A percentile compares a stretch with the other conserved stretches of the same genome.
These are phyloP conservation scores for Marronus borbonicus DNA, from an alignment of 2,888 invertebrate species.

Conservation along the genomic window DNA sequence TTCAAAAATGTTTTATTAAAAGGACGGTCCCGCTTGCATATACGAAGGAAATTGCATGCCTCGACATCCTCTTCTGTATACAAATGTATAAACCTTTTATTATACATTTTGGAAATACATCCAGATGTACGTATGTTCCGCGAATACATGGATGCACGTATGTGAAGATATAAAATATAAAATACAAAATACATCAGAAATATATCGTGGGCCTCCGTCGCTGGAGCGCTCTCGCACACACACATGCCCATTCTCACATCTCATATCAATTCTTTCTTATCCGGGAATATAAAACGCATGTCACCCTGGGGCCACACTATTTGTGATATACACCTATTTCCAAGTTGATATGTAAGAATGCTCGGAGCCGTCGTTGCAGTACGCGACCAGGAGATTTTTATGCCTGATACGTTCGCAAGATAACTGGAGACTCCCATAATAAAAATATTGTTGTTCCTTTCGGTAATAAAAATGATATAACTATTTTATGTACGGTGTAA, in stretches of 20 bases:
- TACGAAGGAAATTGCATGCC: slow-evolving; percentile 41
- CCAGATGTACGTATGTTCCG: slow-evolving; percentile 21
- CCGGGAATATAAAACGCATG: slow-evolving; percentile 64
- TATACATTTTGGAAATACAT: slow-evolving; percentile 48
- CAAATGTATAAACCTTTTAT: slow-evolving; percentile 47
- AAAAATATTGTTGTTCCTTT: slow-evolving; percentile 51
- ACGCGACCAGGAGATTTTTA: slow-evolving; percentile 45
- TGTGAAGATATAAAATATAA: slow-evolving; percentile 45
- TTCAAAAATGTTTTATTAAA: slow-evolving; percentile 41
- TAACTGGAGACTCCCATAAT: slow-evolving; percentile 47
- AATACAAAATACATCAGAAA: slow-evolving; percentile 47
- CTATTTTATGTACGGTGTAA: slow-evolving; percentile 50
- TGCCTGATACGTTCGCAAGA: slow-evolving; percentile 45
- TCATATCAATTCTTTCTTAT: slow-evolving; percentile 66
- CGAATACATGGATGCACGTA: slow-evolving; percentile 16
- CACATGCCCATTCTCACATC: slow-evolving; percentile 64
- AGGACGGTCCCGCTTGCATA: slow-evolving; percentile 21
- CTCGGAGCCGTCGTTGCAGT: slow-evolving; percentile 51
- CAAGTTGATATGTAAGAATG: slow-evolving; percentile 59
- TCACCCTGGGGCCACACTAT: slow-evolving; percentile 63
- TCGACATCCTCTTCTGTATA: slow-evolving; percentile 24
- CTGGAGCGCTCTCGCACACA: slow-evolving; percentile 32
- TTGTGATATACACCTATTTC: slow-evolving; percentile 62
- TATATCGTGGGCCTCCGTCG: slow-evolving; percentile 36
- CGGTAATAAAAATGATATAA: slow-evolving; percentile 51